Percentiles rank a stretch among this genome's conserved stretches.
phyloP scores from a whole-genome alignment of 1,140 invertebrate species.

The Aphelenchoides fujianensis region DNA sequence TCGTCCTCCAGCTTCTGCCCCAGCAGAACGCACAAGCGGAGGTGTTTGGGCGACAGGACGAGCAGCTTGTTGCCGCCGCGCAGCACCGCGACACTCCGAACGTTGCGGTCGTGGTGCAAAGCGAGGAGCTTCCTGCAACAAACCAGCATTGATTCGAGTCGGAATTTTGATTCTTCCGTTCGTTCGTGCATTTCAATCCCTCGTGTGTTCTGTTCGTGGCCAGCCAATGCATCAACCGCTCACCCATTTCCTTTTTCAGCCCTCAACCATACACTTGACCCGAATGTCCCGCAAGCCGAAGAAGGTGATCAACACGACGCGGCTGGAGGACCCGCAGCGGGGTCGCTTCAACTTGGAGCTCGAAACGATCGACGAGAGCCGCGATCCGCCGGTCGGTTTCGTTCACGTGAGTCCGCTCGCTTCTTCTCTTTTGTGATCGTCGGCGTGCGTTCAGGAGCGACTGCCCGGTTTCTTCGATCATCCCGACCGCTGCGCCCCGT shows the following conservation, averaged over 20 bases:
- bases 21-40: not conserved
- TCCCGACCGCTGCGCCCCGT: slow-evolving; percentile 8
- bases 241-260: too few species aligned
- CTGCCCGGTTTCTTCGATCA: slow-evolving; percentile 14
- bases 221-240: too few species aligned
- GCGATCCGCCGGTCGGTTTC: not conserved
- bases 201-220: too few species aligned
- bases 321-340: not conserved
- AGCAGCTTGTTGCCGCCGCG: slow-evolving; percentile 15
- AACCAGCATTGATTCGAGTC: too few species aligned
- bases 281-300: slow-evolving; percentile 12
- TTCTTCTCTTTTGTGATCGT: too few species aligned
- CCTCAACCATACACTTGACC: not conserved
- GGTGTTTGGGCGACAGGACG: not conserved
- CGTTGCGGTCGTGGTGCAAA: not conserved
- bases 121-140: slow-evolving; percentile 21
- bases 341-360: slow-evolving; percentile 19
- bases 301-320: slow-evolving; percentile 13
- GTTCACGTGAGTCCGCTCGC: not conserved
- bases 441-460: slow-evolving; percentile 19
- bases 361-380: slow-evolving; percentile 1
- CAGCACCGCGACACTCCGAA: not conserved
- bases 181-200: too few species aligned
- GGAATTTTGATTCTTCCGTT: too few species aligned
- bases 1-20: not conserved